These are phyloP conservation scores for Chrysina gloriosa DNA, from an alignment of 2,888 invertebrate genomes.

Conservation along the genomic window DNA sequence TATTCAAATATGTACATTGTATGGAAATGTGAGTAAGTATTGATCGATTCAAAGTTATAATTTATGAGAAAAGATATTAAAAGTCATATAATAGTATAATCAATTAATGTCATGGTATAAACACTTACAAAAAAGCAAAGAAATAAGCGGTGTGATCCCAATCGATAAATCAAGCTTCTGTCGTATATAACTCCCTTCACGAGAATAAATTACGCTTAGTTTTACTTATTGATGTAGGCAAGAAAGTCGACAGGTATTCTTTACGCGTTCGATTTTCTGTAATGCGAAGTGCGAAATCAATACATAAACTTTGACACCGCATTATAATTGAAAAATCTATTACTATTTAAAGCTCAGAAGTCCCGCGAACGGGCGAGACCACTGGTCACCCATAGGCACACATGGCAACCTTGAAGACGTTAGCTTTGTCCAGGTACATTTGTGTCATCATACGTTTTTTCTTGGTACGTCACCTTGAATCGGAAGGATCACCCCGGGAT, in stretches of 20 bases:
- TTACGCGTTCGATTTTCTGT: not conserved
- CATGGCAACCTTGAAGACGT: slow-evolving; percentile 61
- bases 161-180: too few relatives aligned
- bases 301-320: not conserved
- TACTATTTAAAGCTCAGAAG: slow-evolving; percentile 38
- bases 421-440: slow-evolving; percentile 59
- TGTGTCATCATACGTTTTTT: slow-evolving; percentile 52
- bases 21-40: too few relatives aligned
- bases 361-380: slow-evolving; percentile 44
- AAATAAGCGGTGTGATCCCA: too few relatives aligned
- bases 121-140: too few relatives aligned
- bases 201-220: too few relatives aligned
- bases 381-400: slow-evolving; percentile 61
- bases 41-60: too few relatives aligned
- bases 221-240: too few relatives aligned
- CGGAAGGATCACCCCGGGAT: slow-evolving; percentile 67
- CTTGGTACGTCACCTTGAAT: slow-evolving; percentile 70
- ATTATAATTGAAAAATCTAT: slow-evolving; percentile 9
- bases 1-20: too few relatives aligned
- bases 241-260: not conserved
- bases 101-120: too few relatives aligned
- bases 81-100: too few relatives aligned
- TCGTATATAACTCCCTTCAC: too few relatives aligned
- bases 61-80: too few relatives aligned
- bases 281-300: not conserved